Evolutionary conservation across 2,888 invertebrate genomes (phyloP).

Genomic region (Parnassius mnemosyne): DNA sequence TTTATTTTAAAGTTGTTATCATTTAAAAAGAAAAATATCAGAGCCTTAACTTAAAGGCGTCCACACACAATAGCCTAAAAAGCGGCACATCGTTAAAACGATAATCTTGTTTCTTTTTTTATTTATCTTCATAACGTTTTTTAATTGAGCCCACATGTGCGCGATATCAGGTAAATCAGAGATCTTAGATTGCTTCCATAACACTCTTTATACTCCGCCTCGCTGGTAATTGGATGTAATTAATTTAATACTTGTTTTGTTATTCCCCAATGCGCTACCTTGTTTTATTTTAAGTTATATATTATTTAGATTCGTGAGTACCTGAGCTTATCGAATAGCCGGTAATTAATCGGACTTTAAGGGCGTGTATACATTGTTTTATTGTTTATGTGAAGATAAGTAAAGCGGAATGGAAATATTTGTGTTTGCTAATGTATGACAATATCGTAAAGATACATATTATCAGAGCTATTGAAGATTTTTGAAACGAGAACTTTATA

Average conservation of each 20-base stretch:
- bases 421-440: too few species aligned
- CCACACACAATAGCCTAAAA: constrained; percentile 45
- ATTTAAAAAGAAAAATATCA: too few species aligned
- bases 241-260: constrained; percentile 40
- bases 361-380: not conserved
- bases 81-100: constrained; percentile 49
- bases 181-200: constrained; percentile 54
- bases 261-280: constrained; percentile 24
- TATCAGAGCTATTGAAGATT: too few species aligned
- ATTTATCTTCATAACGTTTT: constrained; percentile 46
- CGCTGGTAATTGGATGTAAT: constrained; percentile 49
- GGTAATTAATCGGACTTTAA: constrained; percentile 19
- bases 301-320: constrained; percentile 11
- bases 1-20: too few species aligned
- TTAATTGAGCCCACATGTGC: constrained; percentile 72
- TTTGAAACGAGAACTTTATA: too few species aligned
- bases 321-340: constrained; percentile 10
- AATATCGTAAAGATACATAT: too few species aligned
- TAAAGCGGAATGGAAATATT: too few species aligned
- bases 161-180: constrained; percentile 58
- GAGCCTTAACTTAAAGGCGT: constrained; percentile 52
- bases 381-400: constrained; percentile 3
- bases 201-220: constrained; percentile 36
- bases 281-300: constrained; percentile 22
- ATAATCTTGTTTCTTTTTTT: constrained; percentile 40